A percentile compares a stretch with the other conserved stretches of the same genome.
Conservation (phyloP, 2,113 vertebrate genomes). For the Poecile atricapillus region DNA sequence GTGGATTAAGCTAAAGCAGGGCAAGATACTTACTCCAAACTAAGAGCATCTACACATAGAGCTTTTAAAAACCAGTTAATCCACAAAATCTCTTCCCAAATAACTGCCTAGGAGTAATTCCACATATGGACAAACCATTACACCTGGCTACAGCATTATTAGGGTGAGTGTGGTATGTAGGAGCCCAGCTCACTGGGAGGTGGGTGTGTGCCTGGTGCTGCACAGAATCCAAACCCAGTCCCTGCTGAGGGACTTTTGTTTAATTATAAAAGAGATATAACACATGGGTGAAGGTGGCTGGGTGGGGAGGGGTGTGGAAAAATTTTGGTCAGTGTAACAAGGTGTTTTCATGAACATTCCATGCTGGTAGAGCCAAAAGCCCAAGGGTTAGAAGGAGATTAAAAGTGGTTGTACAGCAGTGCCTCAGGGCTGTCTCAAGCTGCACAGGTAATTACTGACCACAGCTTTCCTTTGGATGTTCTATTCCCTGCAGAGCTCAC, state of each 20-base stretch:
- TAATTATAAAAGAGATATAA: background rate
- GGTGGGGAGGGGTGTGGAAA: background rate
- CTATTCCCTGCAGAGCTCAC: slow-evolving; percentile 75
- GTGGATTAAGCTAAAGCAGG: slow-evolving; percentile 58
- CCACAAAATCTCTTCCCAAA: background rate
- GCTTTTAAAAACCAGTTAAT: slow-evolving; percentile 45
- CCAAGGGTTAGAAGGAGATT: background rate
- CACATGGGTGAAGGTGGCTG: background rate
- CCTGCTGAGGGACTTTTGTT: background rate
- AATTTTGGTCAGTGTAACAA: background rate
- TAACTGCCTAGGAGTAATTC: background rate
- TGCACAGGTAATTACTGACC: background rate
- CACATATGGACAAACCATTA: background rate
- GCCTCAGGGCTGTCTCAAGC: background rate
- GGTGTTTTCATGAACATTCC: background rate
- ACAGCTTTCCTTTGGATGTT: background rate
- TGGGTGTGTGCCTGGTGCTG: background rate
- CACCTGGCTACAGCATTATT: background rate
- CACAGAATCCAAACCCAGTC: background rate
- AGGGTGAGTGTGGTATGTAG: rapidly evolving
- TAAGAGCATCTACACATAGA: slow-evolving; percentile 2
- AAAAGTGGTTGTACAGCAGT: background rate
- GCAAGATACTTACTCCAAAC: slow-evolving; percentile 34
- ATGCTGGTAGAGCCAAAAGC: background rate
- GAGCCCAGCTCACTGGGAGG: background rate